Conservation (phyloP, 2,113 vertebrate species). For the Nymphicus hollandicus region DNA sequence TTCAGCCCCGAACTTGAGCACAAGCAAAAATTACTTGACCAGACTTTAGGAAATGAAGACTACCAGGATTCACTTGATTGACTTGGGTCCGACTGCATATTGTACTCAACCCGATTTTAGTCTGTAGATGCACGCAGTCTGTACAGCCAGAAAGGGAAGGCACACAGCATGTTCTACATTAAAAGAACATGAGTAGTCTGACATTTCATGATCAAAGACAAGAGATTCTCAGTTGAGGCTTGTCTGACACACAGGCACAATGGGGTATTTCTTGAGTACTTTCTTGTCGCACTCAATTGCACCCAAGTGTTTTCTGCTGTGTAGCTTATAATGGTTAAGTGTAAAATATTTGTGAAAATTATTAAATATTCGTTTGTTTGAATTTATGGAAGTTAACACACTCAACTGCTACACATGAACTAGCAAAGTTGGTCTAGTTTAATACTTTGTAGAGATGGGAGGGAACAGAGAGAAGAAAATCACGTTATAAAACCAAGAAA, state of each 20-base stretch:
- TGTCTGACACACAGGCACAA: conserved; percentile 1
- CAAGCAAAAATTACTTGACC: background rate
- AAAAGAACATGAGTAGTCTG: conserved; percentile 39
- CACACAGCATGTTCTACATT: background rate
- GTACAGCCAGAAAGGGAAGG: background rate
- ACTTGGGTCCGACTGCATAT: background rate
- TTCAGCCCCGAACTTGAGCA: background rate
- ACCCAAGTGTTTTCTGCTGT: background rate
- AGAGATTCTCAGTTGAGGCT: background rate
- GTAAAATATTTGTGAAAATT: background rate
- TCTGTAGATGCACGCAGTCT: background rate
- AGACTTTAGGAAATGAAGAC: background rate
- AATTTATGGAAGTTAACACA: conserved; percentile 28
- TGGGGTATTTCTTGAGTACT: background rate
- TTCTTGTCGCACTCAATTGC: conserved; percentile 15
- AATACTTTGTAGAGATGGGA: background rate
- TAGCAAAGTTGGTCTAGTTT: background rate
- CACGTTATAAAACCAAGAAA: background rate
- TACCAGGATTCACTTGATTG: background rate
- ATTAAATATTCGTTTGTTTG: conserved; percentile 34
- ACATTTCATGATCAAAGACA: conserved; percentile 47
- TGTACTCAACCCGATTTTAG: background rate
- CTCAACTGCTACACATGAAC: background rate
- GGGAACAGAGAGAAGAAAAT: background rate
- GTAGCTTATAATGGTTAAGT: background rate